These are phyloP conservation scores for Engystomops pustulosus DNA, from an alignment of 2,113 vertebrate species.

Conservation along the genomic window DNA sequence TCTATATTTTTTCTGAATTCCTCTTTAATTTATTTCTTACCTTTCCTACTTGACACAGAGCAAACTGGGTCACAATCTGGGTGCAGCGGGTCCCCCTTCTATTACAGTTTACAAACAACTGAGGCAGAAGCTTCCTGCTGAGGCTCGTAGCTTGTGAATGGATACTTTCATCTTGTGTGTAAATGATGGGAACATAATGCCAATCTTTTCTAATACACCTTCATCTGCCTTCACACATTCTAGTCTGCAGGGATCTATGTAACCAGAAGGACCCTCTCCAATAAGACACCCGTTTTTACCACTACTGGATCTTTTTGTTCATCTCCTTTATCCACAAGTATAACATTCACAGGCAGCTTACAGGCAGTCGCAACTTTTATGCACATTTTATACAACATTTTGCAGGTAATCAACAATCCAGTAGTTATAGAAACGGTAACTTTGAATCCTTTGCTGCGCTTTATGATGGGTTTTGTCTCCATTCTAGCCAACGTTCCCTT, in stretches of 20 bases:
- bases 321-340: not conserved
- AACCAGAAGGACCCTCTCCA: not conserved
- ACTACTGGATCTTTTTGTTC: not conserved
- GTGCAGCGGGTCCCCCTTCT: not conserved
- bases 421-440: too few species aligned
- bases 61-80: not conserved
- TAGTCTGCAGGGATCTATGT: too few species aligned
- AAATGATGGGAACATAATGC: too few species aligned
- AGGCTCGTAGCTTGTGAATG: too few species aligned
- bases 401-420: too few species aligned
- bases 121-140: not conserved
- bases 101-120: not conserved
- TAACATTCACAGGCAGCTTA: not conserved
- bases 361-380: not conserved
- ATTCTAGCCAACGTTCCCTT: not conserved
- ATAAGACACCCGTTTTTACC: not conserved
- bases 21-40: constrained; percentile 13
- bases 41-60: constrained; percentile 24
- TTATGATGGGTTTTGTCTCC: not conserved
- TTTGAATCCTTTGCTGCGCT: not conserved
- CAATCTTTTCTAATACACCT: not conserved
- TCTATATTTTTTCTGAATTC: not conserved
- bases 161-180: too few species aligned
- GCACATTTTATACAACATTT: not conserved
- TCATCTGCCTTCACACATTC: not conserved